Base-by-base conservation (phyloP, 2,113 vertebrate genomes). In the Syrmaticus mikado region DNA sequence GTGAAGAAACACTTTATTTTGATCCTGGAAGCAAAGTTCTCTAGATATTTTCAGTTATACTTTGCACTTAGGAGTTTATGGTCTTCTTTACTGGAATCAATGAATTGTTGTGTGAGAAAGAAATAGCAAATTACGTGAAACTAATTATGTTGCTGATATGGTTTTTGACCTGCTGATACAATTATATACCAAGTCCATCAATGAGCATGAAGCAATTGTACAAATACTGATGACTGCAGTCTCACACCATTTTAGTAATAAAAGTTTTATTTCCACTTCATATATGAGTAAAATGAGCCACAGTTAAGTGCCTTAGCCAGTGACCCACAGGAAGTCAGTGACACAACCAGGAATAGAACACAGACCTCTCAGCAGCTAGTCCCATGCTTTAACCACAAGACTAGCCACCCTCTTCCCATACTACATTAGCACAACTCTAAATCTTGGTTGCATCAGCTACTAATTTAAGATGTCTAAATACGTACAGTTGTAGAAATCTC, bases 321-420 rank as follows among this genome's bases (percentile, higher is more conserved):
- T 77, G 89, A 87, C 85, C 94, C 82, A 91, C 68, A 91, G 93
- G 95, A 97, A 95, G 91, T 86, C 79, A 36, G 87, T 84, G 87
- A 85, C 91, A 95, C 27, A 48, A 88, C 18, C 92, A 95, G 92
- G 93, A 95, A 95, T 62, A 92, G 95, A 85, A 92, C 72, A 3
- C 4, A 48, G 91, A 83, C 85, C 94, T 94, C 93, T 94, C 89
- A 95, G 94, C 92, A 93, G 87, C 91, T 71, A 82, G 94, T 94
- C 96, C 95, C 95, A 96, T 96, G 95, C 87, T 86, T 40, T 75
- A 92, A 96, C 95, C 93, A 94, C 95, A 91, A 68, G 60, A 65
- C 72, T 25, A 65, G 82, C 91, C 76, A 75, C 76, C 96, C 87
- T 90, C 91, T 95, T 82, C 85, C 91, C 89, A 94, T 43, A 72